Percentiles rank a stretch among this genome's conserved stretches.
These are phyloP conservation scores for Teinopalpus imperialis DNA, from an alignment of 2,888 invertebrate species.

Conservation along the genomic window DNA sequence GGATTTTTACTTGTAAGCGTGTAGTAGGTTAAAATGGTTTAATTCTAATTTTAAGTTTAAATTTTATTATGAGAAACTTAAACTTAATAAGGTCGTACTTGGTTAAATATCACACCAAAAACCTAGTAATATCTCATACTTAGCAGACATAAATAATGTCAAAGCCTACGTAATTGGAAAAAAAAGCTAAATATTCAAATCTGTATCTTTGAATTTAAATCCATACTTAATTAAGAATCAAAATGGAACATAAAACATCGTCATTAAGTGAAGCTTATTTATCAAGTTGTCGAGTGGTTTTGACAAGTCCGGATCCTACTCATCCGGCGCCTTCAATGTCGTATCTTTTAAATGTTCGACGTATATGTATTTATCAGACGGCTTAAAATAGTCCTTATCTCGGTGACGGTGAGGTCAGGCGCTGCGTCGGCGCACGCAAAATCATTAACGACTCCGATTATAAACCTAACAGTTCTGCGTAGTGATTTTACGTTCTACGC, in stretches of 20 bases:
- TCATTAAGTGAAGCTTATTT: conserved; percentile 38
- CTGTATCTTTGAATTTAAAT: too few species aligned
- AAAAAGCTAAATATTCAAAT: too few species aligned
- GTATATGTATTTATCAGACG: conserved; percentile 70
- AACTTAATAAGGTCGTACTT: too few species aligned
- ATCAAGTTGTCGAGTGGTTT: conserved; percentile 35
- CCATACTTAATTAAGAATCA: neutral
- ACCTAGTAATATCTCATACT: too few species aligned
- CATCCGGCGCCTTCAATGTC: conserved; percentile 69
- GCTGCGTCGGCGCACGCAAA: conserved; percentile 60
- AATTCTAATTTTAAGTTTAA: too few species aligned
- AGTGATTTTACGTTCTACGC: conserved; percentile 4
- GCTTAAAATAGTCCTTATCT: conserved; percentile 79
- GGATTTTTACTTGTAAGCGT: too few species aligned
- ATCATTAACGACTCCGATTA: conserved; percentile 66
- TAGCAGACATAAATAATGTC: too few species aligned
- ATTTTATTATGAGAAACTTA: too few species aligned
- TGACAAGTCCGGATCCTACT: conserved; percentile 47
- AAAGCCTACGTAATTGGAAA: too few species aligned
- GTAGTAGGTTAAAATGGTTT: too few species aligned
- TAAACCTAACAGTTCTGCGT: conserved; percentile 47
- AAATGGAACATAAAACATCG: neutral
- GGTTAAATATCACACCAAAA: too few species aligned
- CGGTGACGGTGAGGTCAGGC: conserved; percentile 75
- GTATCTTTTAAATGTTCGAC: conserved; percentile 67